Percentiles rank a stretch among this genome's conserved stretches.
Evolutionary conservation across 2,888 invertebrate genomes (phyloP).

Genomic region (Sericinus montela): DNA sequence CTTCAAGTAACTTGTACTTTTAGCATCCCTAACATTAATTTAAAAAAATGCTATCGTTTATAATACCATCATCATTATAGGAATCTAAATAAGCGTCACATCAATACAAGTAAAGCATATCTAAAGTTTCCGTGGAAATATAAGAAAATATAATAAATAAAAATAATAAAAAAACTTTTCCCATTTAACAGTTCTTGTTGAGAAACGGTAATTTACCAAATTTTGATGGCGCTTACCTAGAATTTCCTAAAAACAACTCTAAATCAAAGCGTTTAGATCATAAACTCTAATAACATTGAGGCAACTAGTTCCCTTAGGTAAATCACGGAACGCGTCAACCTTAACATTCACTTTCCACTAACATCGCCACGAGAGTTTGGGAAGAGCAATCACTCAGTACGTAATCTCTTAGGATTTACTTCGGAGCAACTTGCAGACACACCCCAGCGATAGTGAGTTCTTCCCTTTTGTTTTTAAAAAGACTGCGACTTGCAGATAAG

Average conservation of each 20-base stretch:
- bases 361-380: slow-evolving; percentile 60
- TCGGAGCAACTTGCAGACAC: slow-evolving; percentile 31
- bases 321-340: slow-evolving; percentile 56
- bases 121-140: too few relatives aligned
- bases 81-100: too few relatives aligned
- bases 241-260: slow-evolving; percentile 35
- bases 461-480: slow-evolving; percentile 58
- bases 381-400: slow-evolving; percentile 74
- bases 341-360: slow-evolving; percentile 60
- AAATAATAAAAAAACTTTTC: slow-evolving; percentile 76
- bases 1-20: too few relatives aligned
- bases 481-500: slow-evolving; percentile 62
- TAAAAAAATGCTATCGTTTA: too few relatives aligned
- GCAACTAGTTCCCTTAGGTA: slow-evolving; percentile 36
- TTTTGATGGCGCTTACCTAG: slow-evolving; percentile 29
- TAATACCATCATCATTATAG: too few relatives aligned
- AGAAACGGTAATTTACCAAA: slow-evolving; percentile 50
- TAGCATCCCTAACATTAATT: too few relatives aligned
- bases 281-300: slow-evolving; percentile 23
- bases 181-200: slow-evolving; percentile 57
- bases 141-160: slow-evolving; percentile 52
- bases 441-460: slow-evolving; percentile 45
- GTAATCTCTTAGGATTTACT: slow-evolving; percentile 75
- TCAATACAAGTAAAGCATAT: too few relatives aligned
- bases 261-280: slow-evolving; percentile 27